Base-by-base conservation (phyloP, 64 coral and sea anemone species). In the Actinia tenebrosa region DNA sequence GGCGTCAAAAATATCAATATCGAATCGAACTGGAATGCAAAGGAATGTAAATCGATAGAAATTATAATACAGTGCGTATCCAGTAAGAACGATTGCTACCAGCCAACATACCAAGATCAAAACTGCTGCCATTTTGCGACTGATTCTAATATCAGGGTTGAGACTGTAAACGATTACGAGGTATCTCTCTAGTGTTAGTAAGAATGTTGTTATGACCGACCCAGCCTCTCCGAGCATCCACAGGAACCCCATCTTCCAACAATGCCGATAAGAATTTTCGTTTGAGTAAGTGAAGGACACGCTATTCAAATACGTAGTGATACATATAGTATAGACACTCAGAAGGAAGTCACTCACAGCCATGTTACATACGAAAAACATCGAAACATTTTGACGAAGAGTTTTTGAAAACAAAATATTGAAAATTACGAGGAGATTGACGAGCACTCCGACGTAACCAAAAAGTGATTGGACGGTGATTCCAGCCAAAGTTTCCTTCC, bases 141-240 rank as follows among this genome's bases (percentile, higher is more conserved):
- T 55, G 60, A 95, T 83, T 42, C 88, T 87, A 45, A 82, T 87
- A 23, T 75, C 85, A 13, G 94, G 94, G 11, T 45, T 92, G 61
- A 95, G 69, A 59, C 90, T 92, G 75, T 89, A 92, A 45, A 95
- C 87, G 42, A 95, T 89, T 1, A 86, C 91, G 30, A 95, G 42
- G 30, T 92, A 95, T 84, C 90, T 92, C 27, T 95, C 94, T 64
- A 95, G 60, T 3, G 94, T 95, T 6, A 95, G 43, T 37, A 92
- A 53, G 25, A 95, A 75, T 55, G 94, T 78, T 64, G 91, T 95
- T n/a, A 72, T 86, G 1, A 92, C 88, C 1, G 94, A 88, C n/a
- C 87, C 92, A 23, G 86, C 77, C 27, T 92, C 84, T 11, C 80
- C 94, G 0, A 88, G 77, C 27, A 91, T 79, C 93, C 93, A 91